phyloP scores from a whole-genome alignment of 2,113 vertebrate genomes.

The Chaetorhynchus papuensis region DNA sequence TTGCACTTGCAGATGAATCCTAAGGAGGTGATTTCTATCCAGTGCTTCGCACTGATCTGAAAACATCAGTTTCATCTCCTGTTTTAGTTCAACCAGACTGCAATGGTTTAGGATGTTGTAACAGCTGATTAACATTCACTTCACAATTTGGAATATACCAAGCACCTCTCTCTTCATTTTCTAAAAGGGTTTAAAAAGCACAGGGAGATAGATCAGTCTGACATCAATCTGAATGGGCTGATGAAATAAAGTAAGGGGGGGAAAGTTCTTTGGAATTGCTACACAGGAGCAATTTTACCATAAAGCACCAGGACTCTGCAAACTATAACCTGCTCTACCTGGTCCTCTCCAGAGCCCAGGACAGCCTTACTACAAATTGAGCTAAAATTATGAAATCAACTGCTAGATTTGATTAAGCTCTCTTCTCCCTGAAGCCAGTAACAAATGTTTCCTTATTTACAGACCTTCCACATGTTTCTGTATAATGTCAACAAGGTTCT shows the following conservation, averaged over 20 bases:
- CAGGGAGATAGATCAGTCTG: not conserved
- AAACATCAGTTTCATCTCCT: not conserved
- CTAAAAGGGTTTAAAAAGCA: not conserved
- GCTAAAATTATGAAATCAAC: not conserved
- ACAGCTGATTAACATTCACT: not conserved
- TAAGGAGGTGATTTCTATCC: not conserved
- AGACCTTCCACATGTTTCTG: constrained; percentile 93
- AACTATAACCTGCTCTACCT: not conserved
- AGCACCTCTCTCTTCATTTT: not conserved
- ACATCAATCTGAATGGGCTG: not conserved
- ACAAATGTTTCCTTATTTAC: not conserved
- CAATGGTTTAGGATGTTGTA: not conserved
- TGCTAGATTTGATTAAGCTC: not conserved
- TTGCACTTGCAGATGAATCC: not conserved
- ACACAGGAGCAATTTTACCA: not conserved
- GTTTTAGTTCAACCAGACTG: not conserved
- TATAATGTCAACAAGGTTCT: constrained; percentile 89
- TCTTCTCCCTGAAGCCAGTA: not conserved
- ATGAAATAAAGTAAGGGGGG: not conserved
- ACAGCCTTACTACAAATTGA: not conserved
- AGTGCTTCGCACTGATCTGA: not conserved
- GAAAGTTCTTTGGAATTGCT: not conserved
- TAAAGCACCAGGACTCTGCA: not conserved
- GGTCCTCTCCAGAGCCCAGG: not conserved
- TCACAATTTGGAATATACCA: not conserved